A percentile compares a stretch with the other conserved stretches of the same genome.
Conservation (phyloP, 2,888 invertebrate genomes). For the Platycheirus rosarum region DNA sequence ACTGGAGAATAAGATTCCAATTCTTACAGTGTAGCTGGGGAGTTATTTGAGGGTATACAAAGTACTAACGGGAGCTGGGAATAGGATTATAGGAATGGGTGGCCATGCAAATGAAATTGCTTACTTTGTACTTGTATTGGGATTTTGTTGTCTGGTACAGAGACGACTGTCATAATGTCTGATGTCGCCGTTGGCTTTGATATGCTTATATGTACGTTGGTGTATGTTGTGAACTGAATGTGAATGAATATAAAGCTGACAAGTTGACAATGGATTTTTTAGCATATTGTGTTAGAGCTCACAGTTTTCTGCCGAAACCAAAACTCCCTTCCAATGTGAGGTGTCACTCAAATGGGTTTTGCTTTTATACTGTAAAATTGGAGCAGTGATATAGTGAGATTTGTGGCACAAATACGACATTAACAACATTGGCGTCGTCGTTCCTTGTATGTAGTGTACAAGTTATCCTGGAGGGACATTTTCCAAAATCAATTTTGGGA, state of each 20-base stretch:
- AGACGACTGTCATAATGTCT: conserved; percentile 74
- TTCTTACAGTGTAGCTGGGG: conserved; percentile 41
- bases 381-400: conserved; percentile 65
- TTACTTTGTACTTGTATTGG: conserved; percentile 74
- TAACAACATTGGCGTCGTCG: conserved; percentile 23
- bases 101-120: conserved; percentile 74
- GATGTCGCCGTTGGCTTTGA: conserved; percentile 65
- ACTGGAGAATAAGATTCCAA: not conserved
- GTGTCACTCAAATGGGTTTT: conserved; percentile 67
- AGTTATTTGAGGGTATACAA: conserved; percentile 36
- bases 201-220: conserved; percentile 47
- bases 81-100: conserved; percentile 59
- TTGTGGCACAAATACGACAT: conserved; percentile 48
- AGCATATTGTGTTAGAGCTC: conserved; percentile 28
- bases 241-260: conserved; percentile 69
- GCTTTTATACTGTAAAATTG: conserved; percentile 61
- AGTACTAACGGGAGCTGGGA: conserved; percentile 37
- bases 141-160: conserved; percentile 73
- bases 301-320: conserved; percentile 15
- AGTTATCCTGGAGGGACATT: conserved; percentile 54
- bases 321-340: conserved; percentile 25
- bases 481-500: conserved; percentile 56
- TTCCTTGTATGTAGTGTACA: conserved; percentile 20
- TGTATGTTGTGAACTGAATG: conserved; percentile 47
- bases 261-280: conserved; percentile 65